A percentile compares a stretch with the other conserved stretches of the same genome.
These are phyloP conservation scores for Girardinus metallicus DNA, from an alignment of 2,797 vertebrate genomes.

Conservation along the genomic window DNA sequence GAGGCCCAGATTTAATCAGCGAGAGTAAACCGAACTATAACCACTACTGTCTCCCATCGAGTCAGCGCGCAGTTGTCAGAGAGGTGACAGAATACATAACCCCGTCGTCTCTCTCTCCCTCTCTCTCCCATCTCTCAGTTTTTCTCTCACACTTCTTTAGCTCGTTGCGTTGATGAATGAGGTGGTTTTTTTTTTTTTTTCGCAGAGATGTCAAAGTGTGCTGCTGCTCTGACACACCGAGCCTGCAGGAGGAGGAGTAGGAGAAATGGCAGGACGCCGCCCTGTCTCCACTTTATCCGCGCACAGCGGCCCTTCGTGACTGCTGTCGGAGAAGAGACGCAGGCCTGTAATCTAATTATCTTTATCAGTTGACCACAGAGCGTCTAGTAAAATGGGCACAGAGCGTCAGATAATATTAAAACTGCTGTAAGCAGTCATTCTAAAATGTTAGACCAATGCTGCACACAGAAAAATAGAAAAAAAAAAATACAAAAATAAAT, in stretches of 20 bases:
- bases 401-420: not conserved
- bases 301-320: slow-evolving; percentile 31
- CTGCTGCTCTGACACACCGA: slow-evolving; percentile 57
- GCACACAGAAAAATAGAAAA: not conserved
- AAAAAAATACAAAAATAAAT: not conserved
- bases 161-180: slow-evolving; percentile 76
- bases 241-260: slow-evolving; percentile 48
- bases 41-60: slow-evolving; percentile 62
- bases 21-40: slow-evolving; percentile 50
- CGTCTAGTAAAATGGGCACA: not conserved
- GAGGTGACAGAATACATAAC: slow-evolving; percentile 66
- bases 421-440: not conserved
- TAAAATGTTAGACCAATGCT: not conserved
- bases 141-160: not conserved
- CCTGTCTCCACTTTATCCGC: slow-evolving; percentile 75
- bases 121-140: not conserved
- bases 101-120: slow-evolving; percentile 40
- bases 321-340: slow-evolving; percentile 28
- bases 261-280: slow-evolving; percentile 76
- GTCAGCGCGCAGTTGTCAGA: slow-evolving; percentile 51
- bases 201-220: slow-evolving; percentile 9
- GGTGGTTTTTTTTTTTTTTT: slow-evolving; percentile 72
- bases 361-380: slow-evolving; percentile 3
- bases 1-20: slow-evolving; percentile 32
- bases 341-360: slow-evolving; percentile 50